Evolutionary conservation across 1,140 invertebrate species (phyloP).

Genomic region (Drosophila miranda): DNA sequence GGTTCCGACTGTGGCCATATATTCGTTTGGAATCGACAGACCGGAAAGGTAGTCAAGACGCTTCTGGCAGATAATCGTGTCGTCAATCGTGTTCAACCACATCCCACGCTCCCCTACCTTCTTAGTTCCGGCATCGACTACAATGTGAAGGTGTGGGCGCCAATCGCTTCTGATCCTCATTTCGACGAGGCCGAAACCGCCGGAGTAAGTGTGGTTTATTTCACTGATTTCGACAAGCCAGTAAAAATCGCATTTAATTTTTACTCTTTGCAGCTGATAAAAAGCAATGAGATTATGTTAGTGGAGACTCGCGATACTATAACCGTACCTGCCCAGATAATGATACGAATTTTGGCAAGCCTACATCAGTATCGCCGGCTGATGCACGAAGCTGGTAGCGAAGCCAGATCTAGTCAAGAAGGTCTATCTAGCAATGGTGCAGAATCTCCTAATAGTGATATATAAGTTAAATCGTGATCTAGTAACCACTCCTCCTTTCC

Average conservation of each 20-base stretch:
- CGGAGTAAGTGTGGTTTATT: slow-evolving; percentile 84
- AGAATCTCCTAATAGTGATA: too few relatives aligned
- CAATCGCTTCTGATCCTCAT: slow-evolving; percentile 84
- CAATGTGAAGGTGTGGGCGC: slow-evolving; percentile 94
- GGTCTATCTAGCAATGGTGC: too few relatives aligned
- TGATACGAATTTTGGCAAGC: slow-evolving; percentile 93
- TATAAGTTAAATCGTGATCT: too few relatives aligned
- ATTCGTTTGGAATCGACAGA: slow-evolving; percentile 87
- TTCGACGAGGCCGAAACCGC: slow-evolving; percentile 88
- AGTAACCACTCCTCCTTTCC: too few relatives aligned
- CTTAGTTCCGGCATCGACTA: slow-evolving; percentile 96
- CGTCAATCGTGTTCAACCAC: slow-evolving; percentile 94
- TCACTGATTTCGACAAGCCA: too few relatives aligned
- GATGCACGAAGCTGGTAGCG: slow-evolving; percentile 25
- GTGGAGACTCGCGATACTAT: slow-evolving; percentile 95
- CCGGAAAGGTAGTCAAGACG: slow-evolving; percentile 88
- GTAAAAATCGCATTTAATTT: neutral
- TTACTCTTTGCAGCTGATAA: slow-evolving; percentile 85
- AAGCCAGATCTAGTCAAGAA: neutral
- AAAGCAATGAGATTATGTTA: slow-evolving; percentile 92
- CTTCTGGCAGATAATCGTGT: slow-evolving; percentile 93
- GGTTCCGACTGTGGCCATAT: slow-evolving; percentile 94
- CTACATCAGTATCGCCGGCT: slow-evolving; percentile 84
- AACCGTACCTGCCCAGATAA: slow-evolving; percentile 93
- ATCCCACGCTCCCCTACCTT: slow-evolving; percentile 90